Evolutionary conservation across 2,797 vertebrate species (phyloP).

Genomic region (Clarias pachynema): DNA sequence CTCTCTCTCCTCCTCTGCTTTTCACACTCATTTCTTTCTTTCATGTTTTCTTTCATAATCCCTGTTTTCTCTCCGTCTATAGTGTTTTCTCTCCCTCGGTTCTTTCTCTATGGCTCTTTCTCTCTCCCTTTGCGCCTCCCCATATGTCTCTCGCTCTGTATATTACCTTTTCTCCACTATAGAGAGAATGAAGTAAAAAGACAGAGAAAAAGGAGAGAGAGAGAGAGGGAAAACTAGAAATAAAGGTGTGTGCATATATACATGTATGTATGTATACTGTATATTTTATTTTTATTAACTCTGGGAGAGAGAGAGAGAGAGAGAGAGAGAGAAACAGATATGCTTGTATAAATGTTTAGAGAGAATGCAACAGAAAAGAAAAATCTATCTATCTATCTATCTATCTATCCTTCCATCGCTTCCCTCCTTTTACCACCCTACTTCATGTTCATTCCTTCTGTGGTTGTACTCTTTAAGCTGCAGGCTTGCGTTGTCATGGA

Average conservation of each 20-base stretch:
- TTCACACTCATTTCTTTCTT: constrained; percentile 9
- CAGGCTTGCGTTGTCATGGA: constrained; percentile 58
- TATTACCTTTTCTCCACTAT: background rate
- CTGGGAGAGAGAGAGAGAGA: background rate
- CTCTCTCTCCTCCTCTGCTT: constrained; percentile 34
- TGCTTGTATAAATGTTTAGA: background rate
- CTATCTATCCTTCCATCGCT: constrained; percentile 5
- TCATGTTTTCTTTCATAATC: constrained; percentile 1
- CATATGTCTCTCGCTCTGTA: background rate
- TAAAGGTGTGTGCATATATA: too few species aligned
- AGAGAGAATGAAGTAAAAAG: background rate
- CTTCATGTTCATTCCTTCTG: constrained; percentile 24
- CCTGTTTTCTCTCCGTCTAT: constrained; percentile 12
- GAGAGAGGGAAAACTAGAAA: too few species aligned
- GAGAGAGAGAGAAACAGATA: background rate
- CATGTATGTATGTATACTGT: too few species aligned
- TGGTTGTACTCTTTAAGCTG: constrained; percentile 41
- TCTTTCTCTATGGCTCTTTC: background rate
- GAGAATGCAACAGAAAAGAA: background rate
- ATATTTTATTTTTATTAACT: too few species aligned
- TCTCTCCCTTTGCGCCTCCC: background rate
- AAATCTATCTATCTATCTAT: constrained; percentile 1
- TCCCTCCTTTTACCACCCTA: background rate
- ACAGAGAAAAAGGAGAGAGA: background rate
- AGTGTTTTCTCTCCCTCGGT: constrained; percentile 17